Evolutionary conservation across 2,797 vertebrate genomes (phyloP).

Genomic region (Muscicapa comitata): DNA sequence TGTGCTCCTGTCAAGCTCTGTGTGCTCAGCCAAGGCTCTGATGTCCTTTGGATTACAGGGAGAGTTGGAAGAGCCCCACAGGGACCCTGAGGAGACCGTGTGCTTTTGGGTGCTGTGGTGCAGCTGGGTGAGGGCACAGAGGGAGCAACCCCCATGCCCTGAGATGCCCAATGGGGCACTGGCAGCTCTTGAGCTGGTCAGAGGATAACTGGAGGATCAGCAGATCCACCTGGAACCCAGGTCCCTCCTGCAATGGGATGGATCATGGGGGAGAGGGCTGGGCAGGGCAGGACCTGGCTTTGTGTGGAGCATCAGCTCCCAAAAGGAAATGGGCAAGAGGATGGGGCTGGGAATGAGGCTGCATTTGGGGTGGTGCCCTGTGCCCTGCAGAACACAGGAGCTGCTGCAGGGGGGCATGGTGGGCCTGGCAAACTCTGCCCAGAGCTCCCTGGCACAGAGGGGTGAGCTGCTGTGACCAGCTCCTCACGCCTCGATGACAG

Average conservation of each 20-base stretch:
- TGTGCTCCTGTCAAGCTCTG: fast-evolving
- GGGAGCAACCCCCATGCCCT: fast-evolving
- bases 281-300: background rate
- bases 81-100: fast-evolving
- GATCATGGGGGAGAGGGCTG: fast-evolving
- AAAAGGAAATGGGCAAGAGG: background rate
- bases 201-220: background rate
- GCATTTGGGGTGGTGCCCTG: fast-evolving
- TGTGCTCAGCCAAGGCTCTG: fast-evolving
- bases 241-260: background rate
- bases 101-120: fast-evolving
- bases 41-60: background rate
- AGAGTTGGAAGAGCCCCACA: background rate
- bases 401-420: background rate
- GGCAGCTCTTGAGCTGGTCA: fast-evolving
- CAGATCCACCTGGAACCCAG: background rate
- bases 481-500: fast-evolving
- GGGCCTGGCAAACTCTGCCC: background rate
- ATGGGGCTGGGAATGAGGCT: too few species aligned
- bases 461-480: fast-evolving
- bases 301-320: background rate
- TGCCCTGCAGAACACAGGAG: background rate
- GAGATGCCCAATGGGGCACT: fast-evolving
- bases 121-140: background rate
- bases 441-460: background rate